These are phyloP conservation scores for Carcina quercana DNA, from an alignment of 2,888 invertebrate genomes.

Conservation along the genomic window DNA sequence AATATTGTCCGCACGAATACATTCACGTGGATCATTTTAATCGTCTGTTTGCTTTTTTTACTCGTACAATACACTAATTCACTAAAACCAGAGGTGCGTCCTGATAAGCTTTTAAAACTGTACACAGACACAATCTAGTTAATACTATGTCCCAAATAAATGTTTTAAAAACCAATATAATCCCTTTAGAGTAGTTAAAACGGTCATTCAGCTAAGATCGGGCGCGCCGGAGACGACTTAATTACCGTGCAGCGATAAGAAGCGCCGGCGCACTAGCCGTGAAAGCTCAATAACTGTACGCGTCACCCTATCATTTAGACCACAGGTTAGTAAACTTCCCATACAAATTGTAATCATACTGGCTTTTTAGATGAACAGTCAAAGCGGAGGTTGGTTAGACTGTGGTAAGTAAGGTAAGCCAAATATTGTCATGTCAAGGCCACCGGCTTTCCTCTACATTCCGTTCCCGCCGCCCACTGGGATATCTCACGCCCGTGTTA, in stretches of 20 bases:
- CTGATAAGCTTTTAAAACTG: too few relatives aligned
- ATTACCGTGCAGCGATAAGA: slow-evolving; percentile 47
- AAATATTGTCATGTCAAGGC: slow-evolving; percentile 71
- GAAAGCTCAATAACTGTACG: slow-evolving; percentile 49
- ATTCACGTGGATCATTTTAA: slow-evolving; percentile 70
- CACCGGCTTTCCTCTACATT: slow-evolving; percentile 71
- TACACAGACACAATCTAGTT: too few relatives aligned
- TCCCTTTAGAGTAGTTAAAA: slow-evolving; percentile 1
- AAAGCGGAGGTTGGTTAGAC: slow-evolving; percentile 22
- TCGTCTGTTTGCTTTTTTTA: slow-evolving; percentile 50
- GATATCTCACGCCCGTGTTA: slow-evolving; percentile 66
- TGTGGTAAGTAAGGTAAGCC: slow-evolving; percentile 48
- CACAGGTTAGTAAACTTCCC: slow-evolving; percentile 31
- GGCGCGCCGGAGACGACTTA: slow-evolving; percentile 38
- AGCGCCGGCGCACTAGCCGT: slow-evolving; percentile 53
- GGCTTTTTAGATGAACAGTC: background rate
- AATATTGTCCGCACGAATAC: slow-evolving; percentile 73
- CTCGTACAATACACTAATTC: too few relatives aligned
- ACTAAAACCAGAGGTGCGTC: too few relatives aligned
- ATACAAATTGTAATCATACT: slow-evolving; percentile 13
- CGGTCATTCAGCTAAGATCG: slow-evolving; percentile 24
- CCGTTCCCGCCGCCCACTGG: slow-evolving; percentile 67
- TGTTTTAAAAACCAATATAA: slow-evolving; percentile 2
- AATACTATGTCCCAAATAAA: too few relatives aligned
- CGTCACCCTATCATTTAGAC: slow-evolving; percentile 32